phyloP scores from a whole-genome alignment of 2,888 invertebrate species.

The Pharmacophagus antenor region DNA sequence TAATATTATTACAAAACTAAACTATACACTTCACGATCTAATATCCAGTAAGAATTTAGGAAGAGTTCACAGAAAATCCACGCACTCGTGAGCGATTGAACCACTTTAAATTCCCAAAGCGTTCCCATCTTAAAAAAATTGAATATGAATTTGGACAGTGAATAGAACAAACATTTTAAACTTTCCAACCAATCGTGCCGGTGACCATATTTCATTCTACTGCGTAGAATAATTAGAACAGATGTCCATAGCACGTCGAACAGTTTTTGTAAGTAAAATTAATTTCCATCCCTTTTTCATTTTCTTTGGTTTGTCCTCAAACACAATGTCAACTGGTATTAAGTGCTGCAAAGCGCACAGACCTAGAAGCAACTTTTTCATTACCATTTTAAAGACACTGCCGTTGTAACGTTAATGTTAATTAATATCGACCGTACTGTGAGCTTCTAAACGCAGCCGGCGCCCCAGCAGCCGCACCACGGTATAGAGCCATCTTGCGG shows the following conservation, averaged over 20 bases:
- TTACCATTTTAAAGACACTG: too few species aligned
- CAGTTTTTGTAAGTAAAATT: not conserved
- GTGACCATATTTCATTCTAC: not conserved
- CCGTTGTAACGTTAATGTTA: too few species aligned
- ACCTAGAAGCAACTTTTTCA: too few species aligned
- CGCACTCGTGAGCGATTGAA: conserved; percentile 9
- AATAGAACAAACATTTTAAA: too few species aligned
- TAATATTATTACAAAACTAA: conserved; percentile 15
- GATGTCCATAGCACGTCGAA: conserved; percentile 4
- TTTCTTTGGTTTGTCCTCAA: too few species aligned
- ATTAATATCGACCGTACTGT: not conserved
- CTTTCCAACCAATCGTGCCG: too few species aligned
- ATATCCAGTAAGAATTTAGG: conserved; percentile 8
- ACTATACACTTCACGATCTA: conserved; percentile 27
- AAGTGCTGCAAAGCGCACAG: too few species aligned
- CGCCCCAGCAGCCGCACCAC: conserved; percentile 93
- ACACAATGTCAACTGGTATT: too few species aligned
- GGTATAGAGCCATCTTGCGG: conserved; percentile 84
- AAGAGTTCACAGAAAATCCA: conserved; percentile 42
- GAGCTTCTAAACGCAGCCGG: conserved; percentile 83
- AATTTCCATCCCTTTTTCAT: not conserved
- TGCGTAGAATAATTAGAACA: not conserved
- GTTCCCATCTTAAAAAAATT: not conserved
- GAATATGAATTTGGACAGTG: too few species aligned
- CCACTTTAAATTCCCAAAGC: not conserved